Evolutionary conservation across 2,113 vertebrate genomes (phyloP).

Genomic region (Aplodontia rufa): DNA sequence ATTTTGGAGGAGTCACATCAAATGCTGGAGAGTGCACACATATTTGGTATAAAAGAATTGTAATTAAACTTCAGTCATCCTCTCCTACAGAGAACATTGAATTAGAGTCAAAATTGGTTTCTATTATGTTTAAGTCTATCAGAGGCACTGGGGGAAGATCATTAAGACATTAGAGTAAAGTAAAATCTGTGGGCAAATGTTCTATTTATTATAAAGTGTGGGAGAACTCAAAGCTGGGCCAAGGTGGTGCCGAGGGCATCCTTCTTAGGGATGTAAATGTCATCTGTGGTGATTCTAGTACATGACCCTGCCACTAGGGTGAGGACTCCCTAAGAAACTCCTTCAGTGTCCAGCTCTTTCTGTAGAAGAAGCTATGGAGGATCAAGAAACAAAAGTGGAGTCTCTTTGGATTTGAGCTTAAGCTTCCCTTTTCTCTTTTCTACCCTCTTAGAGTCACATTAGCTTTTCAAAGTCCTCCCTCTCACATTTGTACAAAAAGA

Average conservation of each 20-base stretch:
- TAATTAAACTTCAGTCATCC: constrained; percentile 80
- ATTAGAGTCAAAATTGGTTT: constrained; percentile 78
- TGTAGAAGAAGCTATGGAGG: background rate
- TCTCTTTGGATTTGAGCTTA: background rate
- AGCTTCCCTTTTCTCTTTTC: background rate
- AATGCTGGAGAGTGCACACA: constrained; percentile 33
- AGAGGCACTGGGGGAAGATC: constrained; percentile 68
- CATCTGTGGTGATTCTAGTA: background rate
- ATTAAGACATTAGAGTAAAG: constrained; percentile 69
- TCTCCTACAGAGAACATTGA: constrained; percentile 76
- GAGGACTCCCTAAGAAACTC: background rate
- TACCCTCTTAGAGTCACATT: background rate
- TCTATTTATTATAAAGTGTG: constrained; percentile 67
- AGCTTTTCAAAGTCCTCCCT: background rate
- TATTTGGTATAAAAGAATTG: constrained; percentile 69
- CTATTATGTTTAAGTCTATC: constrained; percentile 77
- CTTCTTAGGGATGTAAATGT: background rate
- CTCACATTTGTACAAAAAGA: background rate
- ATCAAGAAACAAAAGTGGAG: background rate
- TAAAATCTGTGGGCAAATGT: constrained; percentile 70
- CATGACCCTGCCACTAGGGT: background rate
- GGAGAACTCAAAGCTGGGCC: constrained; percentile 56
- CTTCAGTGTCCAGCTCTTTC: background rate
- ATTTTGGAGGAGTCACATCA: constrained; percentile 70
- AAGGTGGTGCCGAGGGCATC: background rate